These are phyloP conservation scores for Phasia obesa DNA, from an alignment of 2,888 invertebrate genomes.

Conservation along the genomic window DNA sequence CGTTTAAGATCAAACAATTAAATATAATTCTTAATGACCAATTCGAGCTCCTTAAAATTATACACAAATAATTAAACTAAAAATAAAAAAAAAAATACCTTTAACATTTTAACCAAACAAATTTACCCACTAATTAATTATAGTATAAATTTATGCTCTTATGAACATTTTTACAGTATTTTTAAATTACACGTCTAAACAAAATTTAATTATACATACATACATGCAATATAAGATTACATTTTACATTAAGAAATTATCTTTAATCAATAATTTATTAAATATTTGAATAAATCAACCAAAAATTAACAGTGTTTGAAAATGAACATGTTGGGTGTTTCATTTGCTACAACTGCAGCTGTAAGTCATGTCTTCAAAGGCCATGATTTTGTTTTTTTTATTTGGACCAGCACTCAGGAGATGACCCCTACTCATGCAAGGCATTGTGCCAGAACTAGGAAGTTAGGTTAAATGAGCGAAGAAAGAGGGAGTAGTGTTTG, in stretches of 20 bases:
- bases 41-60: slow-evolving; percentile 25
- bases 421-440: no score
- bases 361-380: no score
- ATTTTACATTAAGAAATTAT: slow-evolving; percentile 41
- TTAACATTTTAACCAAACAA: slow-evolving; percentile 48
- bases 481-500: no score
- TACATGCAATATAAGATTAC: slow-evolving; percentile 53
- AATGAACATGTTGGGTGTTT: background rate
- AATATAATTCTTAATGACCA: slow-evolving; percentile 36
- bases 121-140: slow-evolving; percentile 62
- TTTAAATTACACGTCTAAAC: slow-evolving; percentile 51
- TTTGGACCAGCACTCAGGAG: no score
- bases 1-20: background rate
- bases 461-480: no score
- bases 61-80: slow-evolving; percentile 8
- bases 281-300: slow-evolving; percentile 41
- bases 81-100: slow-evolving; percentile 31
- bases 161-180: slow-evolving; percentile 68
- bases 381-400: no score
- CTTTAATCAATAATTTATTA: slow-evolving; percentile 63
- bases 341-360: background rate
- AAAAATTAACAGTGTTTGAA: slow-evolving; percentile 44
- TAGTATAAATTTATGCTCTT: slow-evolving; percentile 69
- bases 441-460: no score
- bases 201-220: slow-evolving; percentile 15